Evolutionary conservation across 2,888 invertebrate species (phyloP).

Genomic region (Tipula confusa): DNA sequence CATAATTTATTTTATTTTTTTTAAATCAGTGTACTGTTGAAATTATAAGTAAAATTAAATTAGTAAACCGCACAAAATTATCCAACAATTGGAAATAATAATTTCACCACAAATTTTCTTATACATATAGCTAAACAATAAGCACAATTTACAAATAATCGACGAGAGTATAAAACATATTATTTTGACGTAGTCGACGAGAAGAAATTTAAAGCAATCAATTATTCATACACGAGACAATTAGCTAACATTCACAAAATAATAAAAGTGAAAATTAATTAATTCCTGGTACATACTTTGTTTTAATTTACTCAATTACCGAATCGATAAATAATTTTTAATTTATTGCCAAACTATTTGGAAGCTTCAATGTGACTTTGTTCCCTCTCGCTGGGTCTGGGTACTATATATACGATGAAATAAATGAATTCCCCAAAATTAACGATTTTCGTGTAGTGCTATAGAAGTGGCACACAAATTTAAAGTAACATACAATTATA

Average conservation of each 20-base stretch:
- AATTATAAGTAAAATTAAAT: background rate
- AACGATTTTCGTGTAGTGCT: background rate
- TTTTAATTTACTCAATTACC: background rate
- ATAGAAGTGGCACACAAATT: background rate
- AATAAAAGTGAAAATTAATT: background rate
- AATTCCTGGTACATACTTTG: background rate
- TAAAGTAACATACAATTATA: too few relatives aligned
- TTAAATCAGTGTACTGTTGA: background rate
- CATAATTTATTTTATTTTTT: background rate
- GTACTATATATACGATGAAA: background rate
- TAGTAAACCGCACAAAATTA: background rate
- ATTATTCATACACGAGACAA: background rate
- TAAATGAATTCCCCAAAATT: background rate
- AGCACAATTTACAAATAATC: background rate
- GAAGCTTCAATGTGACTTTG: background rate
- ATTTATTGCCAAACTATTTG: background rate
- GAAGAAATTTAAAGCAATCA: background rate
- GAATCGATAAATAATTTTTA: background rate
- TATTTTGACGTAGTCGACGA: background rate
- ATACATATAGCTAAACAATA: background rate
- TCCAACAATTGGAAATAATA: background rate
- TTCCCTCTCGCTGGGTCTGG: too few relatives aligned
- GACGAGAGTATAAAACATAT: too few relatives aligned
- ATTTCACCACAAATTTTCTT: background rate
- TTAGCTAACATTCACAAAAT: too few relatives aligned